phyloP scores from a whole-genome alignment of 2,797 vertebrate species.

The Gallinago solitaria region DNA sequence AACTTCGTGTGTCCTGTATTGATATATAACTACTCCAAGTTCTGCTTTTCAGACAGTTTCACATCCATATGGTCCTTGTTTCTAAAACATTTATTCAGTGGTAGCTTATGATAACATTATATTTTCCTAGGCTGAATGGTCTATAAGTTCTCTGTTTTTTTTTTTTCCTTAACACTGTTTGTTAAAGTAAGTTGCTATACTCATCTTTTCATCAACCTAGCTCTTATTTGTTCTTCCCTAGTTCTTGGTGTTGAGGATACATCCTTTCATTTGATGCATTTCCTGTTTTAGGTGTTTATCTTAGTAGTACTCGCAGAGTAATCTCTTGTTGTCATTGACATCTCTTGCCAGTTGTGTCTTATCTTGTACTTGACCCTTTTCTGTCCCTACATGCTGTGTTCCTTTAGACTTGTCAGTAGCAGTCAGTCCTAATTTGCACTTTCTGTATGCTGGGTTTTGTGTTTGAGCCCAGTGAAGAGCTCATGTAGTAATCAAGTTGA shows the following conservation, averaged over 20 bases:
- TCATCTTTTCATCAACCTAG: not conserved
- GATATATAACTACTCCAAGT: not conserved
- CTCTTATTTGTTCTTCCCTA: not conserved
- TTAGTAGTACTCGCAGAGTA: not conserved
- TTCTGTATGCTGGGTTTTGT: not conserved
- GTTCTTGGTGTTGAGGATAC: not conserved
- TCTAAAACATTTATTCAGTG: not conserved
- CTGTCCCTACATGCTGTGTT: not conserved
- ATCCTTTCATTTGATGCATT: not conserved
- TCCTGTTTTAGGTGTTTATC: not conserved
- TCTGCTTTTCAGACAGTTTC: not conserved
- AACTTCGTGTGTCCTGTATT: not conserved
- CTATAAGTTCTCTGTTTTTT: rapidly evolving
- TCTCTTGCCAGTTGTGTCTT: not conserved
- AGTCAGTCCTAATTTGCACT: not conserved
- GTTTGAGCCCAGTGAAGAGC: not conserved
- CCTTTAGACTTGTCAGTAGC: not conserved
- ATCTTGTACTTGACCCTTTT: not conserved
- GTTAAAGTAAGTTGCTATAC: not conserved
- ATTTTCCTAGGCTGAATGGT: not conserved
- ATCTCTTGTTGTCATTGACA: not conserved
- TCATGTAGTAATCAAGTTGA: not conserved
- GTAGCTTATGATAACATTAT: not conserved
- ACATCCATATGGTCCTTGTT: not conserved
- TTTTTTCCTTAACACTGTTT: not conserved